phyloP scores from a whole-genome alignment of 30 jellyfish, hydroid and myxozoan genomes.

The Rhopilema esculentum region DNA sequence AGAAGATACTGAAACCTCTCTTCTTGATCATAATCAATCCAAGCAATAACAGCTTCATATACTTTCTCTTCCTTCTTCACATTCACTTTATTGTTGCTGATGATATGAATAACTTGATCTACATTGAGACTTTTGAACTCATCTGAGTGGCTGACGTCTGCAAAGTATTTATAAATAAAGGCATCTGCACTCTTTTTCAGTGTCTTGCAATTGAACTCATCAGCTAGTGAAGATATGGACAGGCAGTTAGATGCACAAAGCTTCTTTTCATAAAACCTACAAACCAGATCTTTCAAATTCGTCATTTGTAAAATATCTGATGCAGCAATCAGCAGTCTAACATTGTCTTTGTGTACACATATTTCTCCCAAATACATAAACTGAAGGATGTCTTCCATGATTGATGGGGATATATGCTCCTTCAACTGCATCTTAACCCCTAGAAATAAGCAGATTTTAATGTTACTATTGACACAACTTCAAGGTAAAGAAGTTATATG shows the following conservation, averaged over 20 bases:
- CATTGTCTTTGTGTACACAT: constrained; percentile 93
- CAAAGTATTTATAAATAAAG: constrained; percentile 75
- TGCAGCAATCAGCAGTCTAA: constrained; percentile 85
- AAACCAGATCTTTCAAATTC: constrained; percentile 86
- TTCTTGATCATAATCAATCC: constrained; percentile 75
- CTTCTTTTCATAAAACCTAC: constrained; percentile 92
- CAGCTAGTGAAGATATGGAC: constrained; percentile 96
- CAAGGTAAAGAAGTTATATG: too few relatives aligned
- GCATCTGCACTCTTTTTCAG: constrained; percentile 86
- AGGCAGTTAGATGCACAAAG: constrained; percentile 93
- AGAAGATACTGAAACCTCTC: constrained; percentile 44
- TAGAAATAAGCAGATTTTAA: not conserved
- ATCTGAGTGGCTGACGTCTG: constrained; percentile 89
- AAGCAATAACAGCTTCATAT: constrained; percentile 81
- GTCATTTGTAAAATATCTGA: constrained; percentile 86
- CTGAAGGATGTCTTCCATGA: constrained; percentile 90
- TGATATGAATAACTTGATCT: constrained; percentile 78
- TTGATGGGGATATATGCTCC: constrained; percentile 32
- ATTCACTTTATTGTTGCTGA: constrained; percentile 69
- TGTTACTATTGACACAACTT: not conserved
- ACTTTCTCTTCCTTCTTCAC: constrained; percentile 85
- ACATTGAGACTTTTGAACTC: constrained; percentile 77
- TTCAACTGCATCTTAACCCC: constrained; percentile 60
- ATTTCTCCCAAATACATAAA: constrained; percentile 93
- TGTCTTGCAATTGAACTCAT: constrained; percentile 87